Conservation (phyloP, 1,140 invertebrate species). For the Cherax destructor region DNA sequence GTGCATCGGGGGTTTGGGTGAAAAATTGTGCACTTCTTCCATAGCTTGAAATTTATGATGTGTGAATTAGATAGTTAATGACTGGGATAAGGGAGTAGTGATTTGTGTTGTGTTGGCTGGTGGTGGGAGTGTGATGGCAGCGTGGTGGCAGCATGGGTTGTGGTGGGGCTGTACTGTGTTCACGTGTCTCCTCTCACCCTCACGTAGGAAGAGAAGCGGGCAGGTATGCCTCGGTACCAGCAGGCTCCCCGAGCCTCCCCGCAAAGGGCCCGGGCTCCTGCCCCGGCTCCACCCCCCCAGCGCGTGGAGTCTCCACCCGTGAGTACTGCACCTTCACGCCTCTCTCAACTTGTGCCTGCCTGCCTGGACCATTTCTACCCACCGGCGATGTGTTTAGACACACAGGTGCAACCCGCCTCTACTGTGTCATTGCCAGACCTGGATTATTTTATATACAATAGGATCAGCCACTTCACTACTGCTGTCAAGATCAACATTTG, state of each 20-base stretch:
- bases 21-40: neutral
- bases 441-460: slow-evolving; percentile 67
- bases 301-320: slow-evolving; percentile 69
- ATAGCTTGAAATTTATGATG: neutral
- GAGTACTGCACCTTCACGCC: slow-evolving; percentile 69
- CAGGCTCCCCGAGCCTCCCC: slow-evolving; percentile 66
- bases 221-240: slow-evolving; percentile 68
- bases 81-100: slow-evolving; percentile 3
- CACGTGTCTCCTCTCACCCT: slow-evolving; percentile 69
- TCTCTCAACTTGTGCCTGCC: slow-evolving; percentile 69
- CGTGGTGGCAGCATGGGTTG: slow-evolving; percentile 66
- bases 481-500: slow-evolving; percentile 65
- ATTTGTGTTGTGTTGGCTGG: slow-evolving; percentile 64
- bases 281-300: slow-evolving; percentile 66
- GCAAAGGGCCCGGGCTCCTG: slow-evolving; percentile 64
- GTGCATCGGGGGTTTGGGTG: neutral
- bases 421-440: slow-evolving; percentile 69
- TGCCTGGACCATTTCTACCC: slow-evolving; percentile 69
- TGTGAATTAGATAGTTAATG: neutral
- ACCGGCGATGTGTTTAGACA: slow-evolving; percentile 69
- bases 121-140: slow-evolving; percentile 55
- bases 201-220: slow-evolving; percentile 70
- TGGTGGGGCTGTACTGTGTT: slow-evolving; percentile 68
- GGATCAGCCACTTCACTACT: slow-evolving; percentile 59
- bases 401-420: slow-evolving; percentile 69